These are phyloP conservation scores for Drepana falcataria DNA, from an alignment of 2,888 invertebrate genomes.

Conservation along the genomic window DNA sequence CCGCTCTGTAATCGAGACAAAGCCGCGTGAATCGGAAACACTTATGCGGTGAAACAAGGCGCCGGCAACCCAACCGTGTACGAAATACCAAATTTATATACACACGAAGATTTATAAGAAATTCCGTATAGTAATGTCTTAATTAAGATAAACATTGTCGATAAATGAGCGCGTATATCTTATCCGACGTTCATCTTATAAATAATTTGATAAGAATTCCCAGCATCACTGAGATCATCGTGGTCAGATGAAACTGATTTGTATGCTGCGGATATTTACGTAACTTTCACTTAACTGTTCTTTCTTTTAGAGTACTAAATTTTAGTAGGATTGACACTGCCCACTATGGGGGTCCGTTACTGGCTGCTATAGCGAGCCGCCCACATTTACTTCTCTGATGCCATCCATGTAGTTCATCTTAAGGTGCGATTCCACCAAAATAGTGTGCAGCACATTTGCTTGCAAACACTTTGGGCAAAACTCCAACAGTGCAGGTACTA, in stretches of 20 bases:
- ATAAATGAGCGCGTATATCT: background rate
- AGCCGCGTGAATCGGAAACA: slow-evolving; percentile 49
- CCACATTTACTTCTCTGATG: too few species aligned
- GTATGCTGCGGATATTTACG: background rate
- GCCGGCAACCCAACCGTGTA: slow-evolving; percentile 5
- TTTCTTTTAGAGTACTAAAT: too few species aligned
- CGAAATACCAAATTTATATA: background rate
- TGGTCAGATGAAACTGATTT: background rate
- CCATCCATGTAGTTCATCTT: too few species aligned
- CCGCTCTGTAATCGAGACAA: slow-evolving; percentile 60
- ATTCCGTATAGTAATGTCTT: background rate
- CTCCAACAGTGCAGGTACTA: too few species aligned
- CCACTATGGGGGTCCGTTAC: too few species aligned
- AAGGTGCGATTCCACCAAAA: too few species aligned
- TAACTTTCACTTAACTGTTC: background rate
- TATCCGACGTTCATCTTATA: background rate
- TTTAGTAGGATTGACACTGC: too few species aligned
- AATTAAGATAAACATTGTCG: background rate
- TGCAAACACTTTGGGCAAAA: too few species aligned
- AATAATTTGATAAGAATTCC: background rate
- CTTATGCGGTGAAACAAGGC: slow-evolving; percentile 29
- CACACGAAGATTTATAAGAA: background rate
- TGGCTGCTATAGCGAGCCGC: too few species aligned
- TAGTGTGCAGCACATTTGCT: too few species aligned
- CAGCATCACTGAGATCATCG: background rate